Base-by-base conservation (phyloP, 1,140 invertebrate species). In the Leptonema lineaticorne region DNA sequence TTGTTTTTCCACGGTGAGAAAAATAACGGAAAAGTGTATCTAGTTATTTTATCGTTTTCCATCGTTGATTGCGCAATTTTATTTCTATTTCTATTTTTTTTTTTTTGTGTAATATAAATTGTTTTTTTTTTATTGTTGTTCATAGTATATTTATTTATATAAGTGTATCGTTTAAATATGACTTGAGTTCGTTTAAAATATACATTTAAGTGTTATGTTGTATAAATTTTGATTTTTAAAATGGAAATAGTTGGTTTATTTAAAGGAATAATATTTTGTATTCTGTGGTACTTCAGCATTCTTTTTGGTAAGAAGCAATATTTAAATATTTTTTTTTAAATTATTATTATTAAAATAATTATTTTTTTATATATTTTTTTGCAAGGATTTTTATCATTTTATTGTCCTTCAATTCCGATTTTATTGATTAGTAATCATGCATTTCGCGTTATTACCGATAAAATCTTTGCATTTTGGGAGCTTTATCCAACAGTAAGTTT, bases 401-500 rank as follows among this genome's bases (percentile, higher is more conserved):
- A 89, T 74, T 89, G 88, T 76, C 90, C 91, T 8, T 75, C 87
- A 63, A 75, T 90, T 63, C 86, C 88, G 16, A 70, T 92, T n/a
- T 77, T 92, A 57, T 79, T 92, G 41, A 74, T 92, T 59, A 87
- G 84, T 74, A 88, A 89, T 64, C 79, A 81, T 53, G 77, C 81
- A 63, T 92, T 88, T 77, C 82, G 90, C 75, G 86, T 82, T 75
- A 76, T 85, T 16, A 87, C 86, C 1, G 90, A 92, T 74, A 79
- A 87, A 30, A 76, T 92, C 20, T 88, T 92, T 73, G 87, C 88
- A 0, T 86, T 88, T 68, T 92, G 90, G 91, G 90, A 92, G 79
- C 82, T 90, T 53, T 93, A 90, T 82, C 89, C 90, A 59, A 86
- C 90, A 70, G 90, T 92, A 83, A 88, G 85, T 83, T 68, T 68